These are phyloP conservation scores for Pachyrhynchus sulphureomaculatus DNA, from an alignment of 1,140 invertebrate genomes.

Conservation along the genomic window DNA sequence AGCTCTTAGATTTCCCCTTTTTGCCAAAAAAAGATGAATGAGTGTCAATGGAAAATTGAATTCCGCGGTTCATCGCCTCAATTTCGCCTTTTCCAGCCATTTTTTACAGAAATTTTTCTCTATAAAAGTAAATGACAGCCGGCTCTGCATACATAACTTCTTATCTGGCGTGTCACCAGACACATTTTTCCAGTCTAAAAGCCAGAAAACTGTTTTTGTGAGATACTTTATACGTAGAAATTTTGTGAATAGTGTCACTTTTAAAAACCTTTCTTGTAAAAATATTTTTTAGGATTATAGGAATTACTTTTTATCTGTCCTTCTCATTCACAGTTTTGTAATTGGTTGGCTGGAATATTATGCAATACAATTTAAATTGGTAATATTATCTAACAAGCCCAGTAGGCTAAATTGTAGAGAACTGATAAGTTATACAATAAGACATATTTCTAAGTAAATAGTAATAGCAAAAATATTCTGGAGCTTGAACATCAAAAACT, in stretches of 20 bases:
- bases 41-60: slow-evolving; percentile 60
- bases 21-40: slow-evolving; percentile 49
- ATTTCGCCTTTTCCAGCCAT: slow-evolving; percentile 48
- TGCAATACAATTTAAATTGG: no score
- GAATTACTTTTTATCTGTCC: no score
- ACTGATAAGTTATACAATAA: no score
- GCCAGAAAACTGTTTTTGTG: slow-evolving; percentile 17
- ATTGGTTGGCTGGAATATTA: no score
- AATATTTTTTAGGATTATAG: no score
- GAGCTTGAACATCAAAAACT: no score
- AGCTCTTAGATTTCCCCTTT: slow-evolving; percentile 20
- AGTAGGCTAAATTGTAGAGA: no score
- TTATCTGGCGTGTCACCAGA: slow-evolving; percentile 37
- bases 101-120: slow-evolving; percentile 44
- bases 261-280: no score
- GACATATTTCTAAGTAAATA: no score
- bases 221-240: neutral
- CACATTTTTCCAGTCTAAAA: slow-evolving; percentile 36
- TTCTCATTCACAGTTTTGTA: no score
- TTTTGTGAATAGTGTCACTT: slow-evolving; percentile 2
- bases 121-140: slow-evolving; percentile 44
- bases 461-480: no score
- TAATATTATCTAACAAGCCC: no score
- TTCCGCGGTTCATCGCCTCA: slow-evolving; percentile 59
- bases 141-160: slow-evolving; percentile 40